A percentile compares a stretch with the other conserved stretches of the same genome.
Evolutionary conservation across 2,797 vertebrate genomes (phyloP).

Genomic region (Rhyacichthys aspro): DNA sequence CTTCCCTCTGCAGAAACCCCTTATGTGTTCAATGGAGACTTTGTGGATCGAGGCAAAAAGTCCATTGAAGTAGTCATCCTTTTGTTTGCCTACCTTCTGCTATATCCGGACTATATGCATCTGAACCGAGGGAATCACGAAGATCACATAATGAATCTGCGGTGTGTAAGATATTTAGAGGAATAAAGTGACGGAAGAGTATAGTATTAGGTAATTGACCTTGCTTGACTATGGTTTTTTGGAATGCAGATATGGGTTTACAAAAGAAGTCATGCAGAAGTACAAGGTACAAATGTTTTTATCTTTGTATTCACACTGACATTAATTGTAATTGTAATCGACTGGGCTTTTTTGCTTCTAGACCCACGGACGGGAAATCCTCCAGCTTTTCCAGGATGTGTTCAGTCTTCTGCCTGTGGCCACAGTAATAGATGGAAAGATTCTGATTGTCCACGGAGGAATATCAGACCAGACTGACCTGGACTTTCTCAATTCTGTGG

Average conservation of each 20-base stretch:
- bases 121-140: slow-evolving; percentile 98
- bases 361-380: slow-evolving; percentile 86
- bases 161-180: slow-evolving; percentile 68
- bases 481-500: slow-evolving; percentile 83
- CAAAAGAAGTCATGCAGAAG: slow-evolving; percentile 92
- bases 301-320: background rate
- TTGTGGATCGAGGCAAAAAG: slow-evolving; percentile 94
- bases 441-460: slow-evolving; percentile 93
- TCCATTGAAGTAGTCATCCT: slow-evolving; percentile 92
- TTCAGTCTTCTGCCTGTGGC: slow-evolving; percentile 93
- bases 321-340: background rate
- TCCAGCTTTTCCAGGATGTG: slow-evolving; percentile 87
- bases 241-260: slow-evolving; percentile 93
- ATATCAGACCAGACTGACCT: slow-evolving; percentile 93
- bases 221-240: background rate
- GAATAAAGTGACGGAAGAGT: no score
- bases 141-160: slow-evolving; percentile 95
- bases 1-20: slow-evolving; percentile 89
- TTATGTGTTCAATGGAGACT: slow-evolving; percentile 97
- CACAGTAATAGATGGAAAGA: slow-evolving; percentile 90
- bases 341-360: slow-evolving; percentile 52
- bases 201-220: background rate
- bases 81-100: slow-evolving; percentile 90
- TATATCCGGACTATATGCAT: slow-evolving; percentile 91
- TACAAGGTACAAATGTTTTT: slow-evolving; percentile 84